Evolutionary conservation across 2,113 vertebrate species (phyloP).

Genomic region (Clinocottus analis): DNA sequence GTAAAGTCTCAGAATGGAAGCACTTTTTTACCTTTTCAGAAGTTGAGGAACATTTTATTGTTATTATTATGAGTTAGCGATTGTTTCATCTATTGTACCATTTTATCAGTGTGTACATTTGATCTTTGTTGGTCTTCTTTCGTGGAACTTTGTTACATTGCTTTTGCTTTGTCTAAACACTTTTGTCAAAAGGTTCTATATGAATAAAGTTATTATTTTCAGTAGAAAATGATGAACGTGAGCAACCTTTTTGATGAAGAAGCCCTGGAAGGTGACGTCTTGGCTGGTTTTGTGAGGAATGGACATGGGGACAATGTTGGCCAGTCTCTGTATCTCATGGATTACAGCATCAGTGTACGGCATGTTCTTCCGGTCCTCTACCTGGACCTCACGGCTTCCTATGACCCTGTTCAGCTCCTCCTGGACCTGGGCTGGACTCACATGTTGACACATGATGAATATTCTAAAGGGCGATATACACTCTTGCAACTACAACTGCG

Average conservation of each 20-base stretch:
- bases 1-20: not conserved
- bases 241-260: conserved; percentile 61
- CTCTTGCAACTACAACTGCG: too few species aligned
- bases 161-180: not conserved
- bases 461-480: too few species aligned
- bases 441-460: too few species aligned
- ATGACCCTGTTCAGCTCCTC: conserved; percentile 75
- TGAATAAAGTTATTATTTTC: not conserved
- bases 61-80: not conserved
- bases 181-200: not conserved
- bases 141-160: not conserved
- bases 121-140: not conserved
- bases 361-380: conserved; percentile 73
- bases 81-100: not conserved
- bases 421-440: conserved; percentile 70
- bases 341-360: conserved; percentile 80
- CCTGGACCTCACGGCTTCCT: conserved; percentile 62
- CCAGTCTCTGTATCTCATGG: conserved; percentile 79
- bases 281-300: conserved; percentile 60
- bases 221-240: too few species aligned
- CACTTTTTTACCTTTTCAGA: not conserved
- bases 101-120: not conserved
- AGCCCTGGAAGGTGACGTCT: conserved; percentile 68
- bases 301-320: conserved; percentile 67
- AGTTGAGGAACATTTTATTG: not conserved